Base-by-base conservation (phyloP, 92 coral and sea anemone genomes). In the Zoanthus solanderi region DNA sequence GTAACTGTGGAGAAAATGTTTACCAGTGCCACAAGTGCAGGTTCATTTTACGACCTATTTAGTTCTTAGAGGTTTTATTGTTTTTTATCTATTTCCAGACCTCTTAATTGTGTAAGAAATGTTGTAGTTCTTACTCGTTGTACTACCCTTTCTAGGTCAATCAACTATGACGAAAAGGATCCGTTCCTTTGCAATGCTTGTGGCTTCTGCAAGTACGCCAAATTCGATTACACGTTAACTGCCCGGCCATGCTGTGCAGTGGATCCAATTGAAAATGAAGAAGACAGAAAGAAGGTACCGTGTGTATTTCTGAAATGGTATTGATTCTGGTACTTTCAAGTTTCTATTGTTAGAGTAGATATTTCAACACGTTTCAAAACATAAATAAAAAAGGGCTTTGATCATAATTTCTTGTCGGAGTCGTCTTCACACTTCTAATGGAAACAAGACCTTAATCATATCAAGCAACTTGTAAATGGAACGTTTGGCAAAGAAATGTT, bases 1-100 rank as follows among this genome's bases (percentile, higher is more conserved):
- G 99, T 81, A 97, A 97, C 86, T 97, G 99, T 82, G 99, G 99
- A 47, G 99, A 97, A 86, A 97, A 97, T 82, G 99, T 97, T n/a
- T 97, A 97, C 67, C 99, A 97, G 90, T 97, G 99, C 29, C 99
- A 97, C 92, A 97, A 97, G 87, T 97, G 99, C 94, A 95, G 99
- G 99, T 97, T 63, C 83, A 12, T 32, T 30, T 53, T 14, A 23
- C 12, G 63, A 12, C 63, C 6, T 50, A 13, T 85, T 16, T 29
- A 31, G 1, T 7, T 9, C 0, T 14, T 6, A 29, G 9, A 11
- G 6, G 14, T 58, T 16, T 58, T 14, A 58, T 58, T 58, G 17
- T 16, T 58, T 13, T 58, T 58, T 15, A 58, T 4, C 14, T 1
- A 4, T 58, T 58, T 13, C 65, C n/a, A 13, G 16, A 58, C n/a